Base-by-base conservation (phyloP, 1,140 invertebrate genomes). In the Papilio polyxenes region DNA sequence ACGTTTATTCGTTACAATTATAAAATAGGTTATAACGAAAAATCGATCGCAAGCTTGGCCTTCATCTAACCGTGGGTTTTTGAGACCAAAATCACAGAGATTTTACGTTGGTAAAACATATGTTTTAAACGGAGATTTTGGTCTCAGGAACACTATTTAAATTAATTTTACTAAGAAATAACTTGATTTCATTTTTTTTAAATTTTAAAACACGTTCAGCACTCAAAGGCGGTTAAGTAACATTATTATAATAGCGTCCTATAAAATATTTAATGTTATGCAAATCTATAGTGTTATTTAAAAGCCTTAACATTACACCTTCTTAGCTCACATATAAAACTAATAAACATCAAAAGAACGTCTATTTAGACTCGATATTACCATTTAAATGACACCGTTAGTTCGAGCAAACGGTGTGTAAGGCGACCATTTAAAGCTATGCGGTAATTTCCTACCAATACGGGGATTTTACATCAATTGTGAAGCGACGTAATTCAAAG, bases 301-400 rank as follows among this genome's bases (percentile, higher is more conserved):
- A 75, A 20, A 75, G 8, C 17, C 40, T 20, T 48, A 48, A 75
- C 11, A 75, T 75, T 23, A 11, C 74, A 75, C 37, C 48, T 76
- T 77, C 20, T 56, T 77, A 77, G 44, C 11, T 77, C 23, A 51
- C 49, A 77, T 77, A 53, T 23, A 77, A 77, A 77, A 37, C 49
- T 49, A 77, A 77, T 77, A 77, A 77, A 56, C 49, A 53, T 77
- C 48, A 77, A 9, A 77, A n/a, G 23, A 53, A 31, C n/a, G 44
- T 77, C 75, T 77, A 77, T 77, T 75, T 49, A 75, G n/a, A 77
- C 20, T 17, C 48, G 49, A 53, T 77, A 77, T 77, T 77, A 77
- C 75, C 75, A 77, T 77, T 77, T 53, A 77, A 53, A 77, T 49
- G 75, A 77, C 75, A 77, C 75, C 75, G 49, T 77, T 56, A 77